Evolutionary conservation across 2,888 invertebrate species (phyloP).

Genomic region (Choreutis nemorana): DNA sequence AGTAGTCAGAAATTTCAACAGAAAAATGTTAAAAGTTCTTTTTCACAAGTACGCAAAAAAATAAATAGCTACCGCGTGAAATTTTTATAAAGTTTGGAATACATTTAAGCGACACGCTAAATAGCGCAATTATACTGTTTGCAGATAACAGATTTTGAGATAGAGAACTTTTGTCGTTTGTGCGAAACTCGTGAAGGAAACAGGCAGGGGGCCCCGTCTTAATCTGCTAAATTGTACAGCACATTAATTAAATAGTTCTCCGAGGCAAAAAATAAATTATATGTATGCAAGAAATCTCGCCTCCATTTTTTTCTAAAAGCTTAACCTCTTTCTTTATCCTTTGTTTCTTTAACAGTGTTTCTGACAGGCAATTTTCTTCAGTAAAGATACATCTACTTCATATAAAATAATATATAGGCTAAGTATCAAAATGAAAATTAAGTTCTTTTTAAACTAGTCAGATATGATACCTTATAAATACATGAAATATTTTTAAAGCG

Average conservation of each 20-base stretch:
- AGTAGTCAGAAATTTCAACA: no score
- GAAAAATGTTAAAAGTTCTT: no score
- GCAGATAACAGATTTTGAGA: not conserved
- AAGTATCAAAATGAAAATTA: not conserved
- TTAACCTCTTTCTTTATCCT: constrained; percentile 30
- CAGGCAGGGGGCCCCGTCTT: not conserved
- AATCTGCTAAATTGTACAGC: constrained; percentile 2
- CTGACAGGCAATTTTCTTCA: constrained; percentile 54
- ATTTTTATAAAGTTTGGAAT: no score
- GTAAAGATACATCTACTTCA: no score
- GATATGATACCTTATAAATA: not conserved
- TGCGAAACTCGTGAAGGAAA: not conserved
- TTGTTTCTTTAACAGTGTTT: constrained; percentile 35
- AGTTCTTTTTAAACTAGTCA: not conserved
- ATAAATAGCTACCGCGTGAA: no score
- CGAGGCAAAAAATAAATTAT: constrained; percentile 18
- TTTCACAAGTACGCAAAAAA: no score
- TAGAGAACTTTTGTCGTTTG: not conserved
- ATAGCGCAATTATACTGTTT: constrained; percentile 1
- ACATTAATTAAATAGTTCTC: no score
- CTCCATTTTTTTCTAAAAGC: constrained; percentile 18
- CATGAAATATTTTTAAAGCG: no score
- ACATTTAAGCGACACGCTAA: no score
- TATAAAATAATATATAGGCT: constrained; percentile 14
- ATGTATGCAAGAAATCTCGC: constrained; percentile 13